These are phyloP conservation scores for Coenonympha arcania DNA, from an alignment of 2,888 invertebrate species.

Conservation along the genomic window DNA sequence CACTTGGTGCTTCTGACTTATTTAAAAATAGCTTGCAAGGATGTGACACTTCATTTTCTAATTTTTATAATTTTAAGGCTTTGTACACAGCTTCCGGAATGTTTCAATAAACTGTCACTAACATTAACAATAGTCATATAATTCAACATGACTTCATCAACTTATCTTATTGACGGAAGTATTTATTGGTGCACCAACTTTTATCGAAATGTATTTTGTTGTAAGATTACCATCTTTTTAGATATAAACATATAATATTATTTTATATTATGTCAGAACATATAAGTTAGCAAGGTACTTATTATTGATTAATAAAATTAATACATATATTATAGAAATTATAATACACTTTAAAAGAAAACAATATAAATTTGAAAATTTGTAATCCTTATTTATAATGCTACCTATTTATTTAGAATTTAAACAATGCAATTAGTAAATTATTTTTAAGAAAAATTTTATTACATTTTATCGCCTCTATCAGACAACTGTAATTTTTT, in stretches of 20 bases:
- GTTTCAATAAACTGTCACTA: slow-evolving; percentile 71
- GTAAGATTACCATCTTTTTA: not conserved
- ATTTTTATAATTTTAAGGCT: slow-evolving; percentile 55
- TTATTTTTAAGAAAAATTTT: slow-evolving; percentile 43
- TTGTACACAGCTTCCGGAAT: slow-evolving; percentile 75
- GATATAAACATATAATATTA: not conserved
- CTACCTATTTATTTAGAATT: slow-evolving; percentile 58
- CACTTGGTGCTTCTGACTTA: slow-evolving; percentile 58
- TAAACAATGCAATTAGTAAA: slow-evolving; percentile 49
- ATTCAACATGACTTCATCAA: slow-evolving; percentile 13
- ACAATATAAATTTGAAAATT: slow-evolving; percentile 6
- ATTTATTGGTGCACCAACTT: slow-evolving; percentile 36
- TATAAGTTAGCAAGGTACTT: not conserved
- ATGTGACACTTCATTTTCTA: slow-evolving; percentile 58
- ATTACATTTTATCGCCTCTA: too few species aligned
- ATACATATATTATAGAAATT: not conserved
- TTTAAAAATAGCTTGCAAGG: slow-evolving; percentile 55
- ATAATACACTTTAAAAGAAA: not conserved
- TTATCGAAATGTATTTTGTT: slow-evolving; percentile 14
- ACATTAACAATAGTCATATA: slow-evolving; percentile 50
- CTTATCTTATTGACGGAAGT: slow-evolving; percentile 28
- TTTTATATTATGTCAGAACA: slow-evolving; percentile 5
- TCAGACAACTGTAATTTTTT: too few species aligned
- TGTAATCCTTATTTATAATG: slow-evolving; percentile 26
- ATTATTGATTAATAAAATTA: slow-evolving; percentile 7